Percentiles rank a stretch among this genome's conserved stretches.
These are phyloP conservation scores for Climacteris rufus DNA, from an alignment of 2,113 vertebrate species.

Conservation along the genomic window DNA sequence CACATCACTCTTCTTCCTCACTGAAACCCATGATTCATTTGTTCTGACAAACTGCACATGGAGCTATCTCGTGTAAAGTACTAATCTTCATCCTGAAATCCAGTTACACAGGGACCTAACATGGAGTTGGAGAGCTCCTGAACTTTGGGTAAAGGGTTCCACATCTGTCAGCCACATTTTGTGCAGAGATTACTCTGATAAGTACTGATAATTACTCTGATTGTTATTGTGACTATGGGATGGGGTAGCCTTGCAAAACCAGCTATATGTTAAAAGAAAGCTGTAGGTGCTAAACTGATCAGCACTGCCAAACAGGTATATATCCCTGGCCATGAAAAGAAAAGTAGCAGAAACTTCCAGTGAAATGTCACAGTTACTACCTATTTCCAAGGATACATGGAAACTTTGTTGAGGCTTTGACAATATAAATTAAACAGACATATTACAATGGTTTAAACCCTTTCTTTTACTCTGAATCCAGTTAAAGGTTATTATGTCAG, in stretches of 20 bases:
- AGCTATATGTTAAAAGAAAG: background rate
- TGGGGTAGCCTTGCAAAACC: background rate
- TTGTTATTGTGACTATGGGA: background rate
- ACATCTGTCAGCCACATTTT: background rate
- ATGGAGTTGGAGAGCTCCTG: background rate
- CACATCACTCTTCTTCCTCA: background rate
- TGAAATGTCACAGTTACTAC: background rate
- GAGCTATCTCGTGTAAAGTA: background rate
- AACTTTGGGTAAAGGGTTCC: background rate
- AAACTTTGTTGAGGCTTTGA: background rate
- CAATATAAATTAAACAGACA: background rate
- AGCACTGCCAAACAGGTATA: background rate
- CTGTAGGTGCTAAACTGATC: background rate
- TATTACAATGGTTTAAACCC: background rate
- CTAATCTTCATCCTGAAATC: background rate
- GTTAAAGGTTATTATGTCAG: background rate
- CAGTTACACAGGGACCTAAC: background rate
- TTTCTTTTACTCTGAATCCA: background rate
- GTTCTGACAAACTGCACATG: background rate
- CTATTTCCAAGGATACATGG: background rate
- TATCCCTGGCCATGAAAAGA: background rate
- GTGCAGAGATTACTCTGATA: background rate
- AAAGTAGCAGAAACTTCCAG: background rate
- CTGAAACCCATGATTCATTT: background rate
- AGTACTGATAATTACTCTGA: no score